These are phyloP conservation scores for Plecotus auritus DNA, from an alignment of 2,113 vertebrate species.

Conservation along the genomic window DNA sequence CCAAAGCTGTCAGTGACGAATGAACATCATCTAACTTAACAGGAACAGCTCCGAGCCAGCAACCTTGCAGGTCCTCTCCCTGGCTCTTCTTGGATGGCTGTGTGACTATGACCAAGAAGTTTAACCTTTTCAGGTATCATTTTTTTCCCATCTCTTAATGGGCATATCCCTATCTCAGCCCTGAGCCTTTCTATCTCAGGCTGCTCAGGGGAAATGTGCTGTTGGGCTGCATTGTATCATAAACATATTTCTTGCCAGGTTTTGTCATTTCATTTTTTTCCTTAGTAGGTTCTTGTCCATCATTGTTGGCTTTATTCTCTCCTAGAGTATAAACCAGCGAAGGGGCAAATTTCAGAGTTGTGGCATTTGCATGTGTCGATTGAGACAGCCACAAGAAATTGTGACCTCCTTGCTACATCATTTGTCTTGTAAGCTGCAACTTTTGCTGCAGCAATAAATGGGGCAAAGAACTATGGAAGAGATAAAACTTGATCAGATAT, in stretches of 20 bases:
- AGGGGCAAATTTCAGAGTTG: background rate
- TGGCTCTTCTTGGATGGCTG: constrained; percentile 36
- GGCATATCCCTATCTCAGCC: background rate
- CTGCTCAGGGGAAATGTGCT: background rate
- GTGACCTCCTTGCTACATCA: background rate
- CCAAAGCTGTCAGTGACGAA: constrained; percentile 69
- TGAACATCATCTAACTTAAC: constrained; percentile 69
- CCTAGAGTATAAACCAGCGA: background rate
- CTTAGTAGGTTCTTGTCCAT: constrained; percentile 9
- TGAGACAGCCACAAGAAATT: background rate
- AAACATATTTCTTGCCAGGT: constrained; percentile 33
- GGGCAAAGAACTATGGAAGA: background rate
- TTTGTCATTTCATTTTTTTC: constrained; percentile 50
- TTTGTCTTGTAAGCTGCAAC: background rate
- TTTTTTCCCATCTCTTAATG: constrained; percentile 4
- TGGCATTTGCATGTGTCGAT: background rate
- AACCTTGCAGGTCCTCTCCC: constrained; percentile 50
- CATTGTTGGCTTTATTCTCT: background rate
- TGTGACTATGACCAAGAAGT: constrained; percentile 23
- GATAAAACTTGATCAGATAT: background rate
- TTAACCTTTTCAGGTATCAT: constrained; percentile 26
- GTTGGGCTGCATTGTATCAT: background rate
- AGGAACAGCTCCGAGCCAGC: constrained; percentile 46
- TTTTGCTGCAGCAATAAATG: background rate
- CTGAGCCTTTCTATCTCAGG: background rate